phyloP scores from a whole-genome alignment of 2,797 vertebrate species.

The Cirrhinus molitorella region DNA sequence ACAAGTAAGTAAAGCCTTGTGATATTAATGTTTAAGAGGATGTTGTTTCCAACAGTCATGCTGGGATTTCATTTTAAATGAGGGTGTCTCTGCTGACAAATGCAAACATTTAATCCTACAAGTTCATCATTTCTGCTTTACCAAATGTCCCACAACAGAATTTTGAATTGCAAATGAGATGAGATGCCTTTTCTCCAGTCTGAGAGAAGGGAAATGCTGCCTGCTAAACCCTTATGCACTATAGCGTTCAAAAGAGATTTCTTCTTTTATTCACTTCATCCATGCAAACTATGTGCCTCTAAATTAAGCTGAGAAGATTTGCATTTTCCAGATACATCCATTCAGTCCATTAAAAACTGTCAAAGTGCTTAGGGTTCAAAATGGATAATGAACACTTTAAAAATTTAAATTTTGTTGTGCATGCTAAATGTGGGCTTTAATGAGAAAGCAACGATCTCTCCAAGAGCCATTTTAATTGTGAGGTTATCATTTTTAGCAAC shows the following conservation, averaged over 20 bases:
- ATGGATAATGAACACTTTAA: neutral
- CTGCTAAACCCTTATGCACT: slow-evolving; percentile 10
- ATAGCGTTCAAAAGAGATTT: slow-evolving; percentile 12
- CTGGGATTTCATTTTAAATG: slow-evolving; percentile 5
- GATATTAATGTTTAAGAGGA: neutral
- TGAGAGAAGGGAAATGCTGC: neutral
- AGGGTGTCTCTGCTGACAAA: neutral
- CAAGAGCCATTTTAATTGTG: slow-evolving; percentile 34
- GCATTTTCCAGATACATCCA: neutral
- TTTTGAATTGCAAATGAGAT: slow-evolving; percentile 48
- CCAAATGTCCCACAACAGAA: neutral
- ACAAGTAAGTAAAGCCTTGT: slow-evolving; percentile 14
- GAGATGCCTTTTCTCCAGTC: neutral
- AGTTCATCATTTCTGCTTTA: neutral
- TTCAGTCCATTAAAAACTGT: neutral
- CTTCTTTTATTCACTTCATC: neutral
- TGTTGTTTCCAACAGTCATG: neutral
- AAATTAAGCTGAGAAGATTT: slow-evolving; percentile 1
- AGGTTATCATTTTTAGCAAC: slow-evolving; percentile 43
- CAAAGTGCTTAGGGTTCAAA: neutral
- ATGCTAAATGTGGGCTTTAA: neutral
- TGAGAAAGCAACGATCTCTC: neutral
- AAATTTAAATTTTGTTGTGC: slow-evolving; percentile 5
- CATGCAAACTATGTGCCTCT: slow-evolving; percentile 1
- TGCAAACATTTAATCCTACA: slow-evolving; percentile 32